Conservation (phyloP, 2,113 vertebrate species). For the Dendropsophus ebraccatus region DNA sequence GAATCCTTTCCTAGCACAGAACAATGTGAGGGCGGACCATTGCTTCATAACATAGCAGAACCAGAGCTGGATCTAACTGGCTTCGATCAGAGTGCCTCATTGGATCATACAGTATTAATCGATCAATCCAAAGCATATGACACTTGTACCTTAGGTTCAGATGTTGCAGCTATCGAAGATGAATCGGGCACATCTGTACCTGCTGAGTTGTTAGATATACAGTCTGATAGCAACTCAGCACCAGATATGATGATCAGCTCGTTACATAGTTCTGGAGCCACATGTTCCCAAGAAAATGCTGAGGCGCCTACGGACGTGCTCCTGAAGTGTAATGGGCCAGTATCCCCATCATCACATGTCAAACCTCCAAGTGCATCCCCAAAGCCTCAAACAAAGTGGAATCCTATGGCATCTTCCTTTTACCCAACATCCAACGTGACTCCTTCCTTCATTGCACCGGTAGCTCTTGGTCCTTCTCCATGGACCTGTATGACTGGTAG, state of each 20-base stretch:
- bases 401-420: conserved; percentile 79
- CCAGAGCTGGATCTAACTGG: conserved; percentile 69
- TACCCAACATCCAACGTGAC: conserved; percentile 67
- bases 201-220: background rate
- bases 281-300: conserved; percentile 52
- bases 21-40: background rate
- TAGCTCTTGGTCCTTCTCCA: conserved; percentile 71
- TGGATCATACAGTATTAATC: conserved; percentile 60
- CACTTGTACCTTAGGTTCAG: background rate
- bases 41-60: conserved; percentile 56
- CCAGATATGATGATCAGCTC: conserved; percentile 60
- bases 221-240: conserved; percentile 57
- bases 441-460: conserved; percentile 83
- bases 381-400: conserved; percentile 72
- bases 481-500: conserved; percentile 69
- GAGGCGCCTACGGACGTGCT: conserved; percentile 57
- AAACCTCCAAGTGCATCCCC: background rate
- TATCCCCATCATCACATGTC: conserved; percentile 13
- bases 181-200: conserved; percentile 37
- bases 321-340: background rate
- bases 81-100: conserved; percentile 53
- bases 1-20: conserved; percentile 60
- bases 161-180: background rate
- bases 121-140: conserved; percentile 31
- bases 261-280: conserved; percentile 43